These are phyloP conservation scores for Cheiracanthium punctorium DNA, from an alignment of 2,888 invertebrate species.

Conservation along the genomic window DNA sequence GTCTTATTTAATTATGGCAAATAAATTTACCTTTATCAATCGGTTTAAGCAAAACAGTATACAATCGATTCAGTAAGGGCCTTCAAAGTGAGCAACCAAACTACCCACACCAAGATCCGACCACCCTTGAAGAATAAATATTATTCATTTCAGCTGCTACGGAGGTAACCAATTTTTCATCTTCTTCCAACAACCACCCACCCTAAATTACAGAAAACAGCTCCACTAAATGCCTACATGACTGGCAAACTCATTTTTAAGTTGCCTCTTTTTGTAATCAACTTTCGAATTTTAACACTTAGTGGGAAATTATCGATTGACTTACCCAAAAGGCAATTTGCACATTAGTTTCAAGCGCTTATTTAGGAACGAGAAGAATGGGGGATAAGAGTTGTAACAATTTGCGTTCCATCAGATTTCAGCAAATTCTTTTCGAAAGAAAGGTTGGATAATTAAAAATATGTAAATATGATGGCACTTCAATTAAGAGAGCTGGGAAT, in stretches of 20 bases:
- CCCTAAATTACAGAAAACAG: slow-evolving; percentile 13
- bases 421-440: background rate
- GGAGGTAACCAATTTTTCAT: slow-evolving; percentile 50
- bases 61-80: slow-evolving; percentile 27
- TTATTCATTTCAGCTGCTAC: slow-evolving; percentile 44
- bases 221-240: slow-evolving; percentile 11
- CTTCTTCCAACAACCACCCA: background rate
- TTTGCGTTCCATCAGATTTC: background rate
- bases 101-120: slow-evolving; percentile 26
- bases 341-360: background rate
- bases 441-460: background rate
- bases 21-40: slow-evolving; percentile 52
- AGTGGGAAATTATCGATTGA: background rate
- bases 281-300: background rate
- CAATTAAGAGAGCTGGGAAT: background rate
- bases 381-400: background rate
- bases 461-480: background rate
- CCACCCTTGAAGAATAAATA: slow-evolving; percentile 50
- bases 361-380: background rate
- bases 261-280: background rate
- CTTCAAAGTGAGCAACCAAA: slow-evolving; percentile 38
- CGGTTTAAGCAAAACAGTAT: slow-evolving; percentile 29
- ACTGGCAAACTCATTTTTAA: background rate
- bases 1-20: slow-evolving; percentile 56
- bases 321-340: background rate